phyloP scores from a whole-genome alignment of 1,140 invertebrate genomes.

The Lethocerus indicus region DNA sequence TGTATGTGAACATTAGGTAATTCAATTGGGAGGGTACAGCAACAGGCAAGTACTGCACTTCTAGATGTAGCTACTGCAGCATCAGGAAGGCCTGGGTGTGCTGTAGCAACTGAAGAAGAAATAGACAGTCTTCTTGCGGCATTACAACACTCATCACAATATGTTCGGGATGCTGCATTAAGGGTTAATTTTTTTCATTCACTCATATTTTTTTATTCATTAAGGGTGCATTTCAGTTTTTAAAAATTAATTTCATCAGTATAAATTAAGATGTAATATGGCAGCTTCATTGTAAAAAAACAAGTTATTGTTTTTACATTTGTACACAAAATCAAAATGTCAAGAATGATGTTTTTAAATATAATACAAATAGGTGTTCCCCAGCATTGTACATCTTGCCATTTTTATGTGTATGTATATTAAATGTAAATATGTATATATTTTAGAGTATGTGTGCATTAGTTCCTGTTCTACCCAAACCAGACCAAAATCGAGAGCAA shows the following conservation, averaged over 20 bases:
- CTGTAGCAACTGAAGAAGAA: slow-evolving; percentile 46
- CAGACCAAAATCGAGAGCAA: slow-evolving; percentile 37
- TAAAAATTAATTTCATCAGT: too few species aligned
- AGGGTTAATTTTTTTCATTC: slow-evolving; percentile 26
- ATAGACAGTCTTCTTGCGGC: slow-evolving; percentile 57
- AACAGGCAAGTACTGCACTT: slow-evolving; percentile 53
- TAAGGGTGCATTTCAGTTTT: too few species aligned
- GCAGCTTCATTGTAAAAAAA: too few species aligned
- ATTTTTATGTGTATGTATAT: not conserved
- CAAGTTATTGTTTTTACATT: too few species aligned
- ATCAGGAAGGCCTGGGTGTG: slow-evolving; percentile 40
- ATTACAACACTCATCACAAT: slow-evolving; percentile 45
- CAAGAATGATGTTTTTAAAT: too few species aligned
- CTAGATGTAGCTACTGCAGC: slow-evolving; percentile 56
- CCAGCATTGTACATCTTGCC: too few species aligned
- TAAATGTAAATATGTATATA: slow-evolving; percentile 6
- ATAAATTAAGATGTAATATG: too few species aligned
- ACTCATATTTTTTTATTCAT: too few species aligned
- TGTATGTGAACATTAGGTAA: too few species aligned
- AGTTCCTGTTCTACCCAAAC: slow-evolving; percentile 38
- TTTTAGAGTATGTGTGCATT: slow-evolving; percentile 45
- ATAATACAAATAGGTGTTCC: too few species aligned
- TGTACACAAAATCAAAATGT: too few species aligned
- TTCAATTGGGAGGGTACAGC: slow-evolving; percentile 49
- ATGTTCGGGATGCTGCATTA: slow-evolving; percentile 65